phyloP scores from a whole-genome alignment of 2,888 invertebrate genomes.

The Hydrotaea cyrtoneurina region DNA sequence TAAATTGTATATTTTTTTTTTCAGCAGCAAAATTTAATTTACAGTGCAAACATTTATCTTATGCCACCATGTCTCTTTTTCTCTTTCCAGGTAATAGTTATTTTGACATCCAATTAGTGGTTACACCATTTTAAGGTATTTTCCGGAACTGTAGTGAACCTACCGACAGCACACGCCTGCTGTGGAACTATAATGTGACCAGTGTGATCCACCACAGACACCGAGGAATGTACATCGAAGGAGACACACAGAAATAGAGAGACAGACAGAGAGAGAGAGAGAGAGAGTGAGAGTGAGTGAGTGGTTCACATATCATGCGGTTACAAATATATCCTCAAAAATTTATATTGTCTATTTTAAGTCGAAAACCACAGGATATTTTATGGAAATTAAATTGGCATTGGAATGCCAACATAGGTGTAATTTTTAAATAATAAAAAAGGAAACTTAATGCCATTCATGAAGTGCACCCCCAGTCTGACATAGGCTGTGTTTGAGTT shows the following conservation, averaged over 20 bases:
- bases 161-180: too few species aligned
- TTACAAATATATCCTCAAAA: conserved; percentile 29
- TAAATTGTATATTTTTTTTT: not conserved
- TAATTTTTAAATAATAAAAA: conserved; percentile 29
- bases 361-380: conserved; percentile 34
- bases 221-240: not conserved
- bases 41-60: conserved; percentile 33
- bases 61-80: conserved; percentile 17
- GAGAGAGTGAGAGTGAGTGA: not conserved
- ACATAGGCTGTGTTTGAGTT: conserved; percentile 8
- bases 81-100: conserved; percentile 53
- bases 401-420: conserved; percentile 9
- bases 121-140: conserved; percentile 11
- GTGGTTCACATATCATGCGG: conserved; percentile 30
- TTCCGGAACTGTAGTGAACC: conserved; percentile 2
- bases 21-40: conserved; percentile 11
- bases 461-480: not conserved
- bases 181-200: too few species aligned
- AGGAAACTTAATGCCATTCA: not conserved
- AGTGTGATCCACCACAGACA: not conserved
- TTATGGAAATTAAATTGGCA: conserved; percentile 34
- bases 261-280: not conserved
- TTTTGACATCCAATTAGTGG: conserved; percentile 41
- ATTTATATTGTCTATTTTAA: conserved; percentile 26
- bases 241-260: too few species aligned